Percentiles rank a stretch among this genome's conserved stretches.
phyloP scores from a whole-genome alignment of 1,140 invertebrate species.

The Scaptomyza pallida region DNA sequence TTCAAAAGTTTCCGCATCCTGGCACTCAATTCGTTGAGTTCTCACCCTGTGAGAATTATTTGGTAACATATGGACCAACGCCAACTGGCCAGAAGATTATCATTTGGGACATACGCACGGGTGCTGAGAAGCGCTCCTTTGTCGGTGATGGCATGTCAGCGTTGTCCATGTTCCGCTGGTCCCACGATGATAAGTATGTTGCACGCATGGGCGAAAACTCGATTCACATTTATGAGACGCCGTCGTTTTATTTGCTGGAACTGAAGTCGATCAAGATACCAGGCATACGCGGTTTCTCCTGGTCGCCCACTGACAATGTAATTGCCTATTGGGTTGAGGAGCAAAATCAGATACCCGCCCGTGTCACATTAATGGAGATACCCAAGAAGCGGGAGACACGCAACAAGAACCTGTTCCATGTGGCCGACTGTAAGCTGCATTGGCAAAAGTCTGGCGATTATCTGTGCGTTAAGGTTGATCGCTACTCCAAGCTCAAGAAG shows the following conservation, averaged over 20 bases:
- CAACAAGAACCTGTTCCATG: conserved; percentile 98
- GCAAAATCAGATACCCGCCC: conserved; percentile 95
- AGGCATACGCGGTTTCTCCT: conserved; percentile 97
- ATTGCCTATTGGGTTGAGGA: conserved; percentile 99
- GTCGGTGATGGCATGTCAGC: conserved; percentile 91
- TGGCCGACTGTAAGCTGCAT: conserved; percentile 98
- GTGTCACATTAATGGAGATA: conserved; percentile 93
- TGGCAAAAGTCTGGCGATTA: conserved; percentile 99
- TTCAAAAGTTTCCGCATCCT: conserved; percentile 95
- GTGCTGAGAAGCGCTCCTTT: conserved; percentile 96
- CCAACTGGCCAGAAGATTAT: conserved; percentile 90
- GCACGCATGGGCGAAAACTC: conserved; percentile 93
- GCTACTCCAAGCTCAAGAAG: conserved; percentile 97
- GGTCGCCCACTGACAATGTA: conserved; percentile 98
- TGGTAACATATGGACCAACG: conserved; percentile 94
- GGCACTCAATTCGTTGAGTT: conserved; percentile 98
- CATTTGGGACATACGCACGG: conserved; percentile 97
- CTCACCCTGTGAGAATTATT: conserved; percentile 98
- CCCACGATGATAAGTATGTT: conserved; percentile 98
- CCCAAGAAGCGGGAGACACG: conserved; percentile 95
- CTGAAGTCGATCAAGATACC: conserved; percentile 97
- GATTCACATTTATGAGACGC: conserved; percentile 97
- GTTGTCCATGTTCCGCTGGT: conserved; percentile 99
- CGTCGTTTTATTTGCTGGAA: conserved; percentile 95
- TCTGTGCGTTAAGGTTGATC: conserved; percentile 97